Evolutionary conservation across 2,113 vertebrate genomes (phyloP).

Genomic region (Natator depressus): DNA sequence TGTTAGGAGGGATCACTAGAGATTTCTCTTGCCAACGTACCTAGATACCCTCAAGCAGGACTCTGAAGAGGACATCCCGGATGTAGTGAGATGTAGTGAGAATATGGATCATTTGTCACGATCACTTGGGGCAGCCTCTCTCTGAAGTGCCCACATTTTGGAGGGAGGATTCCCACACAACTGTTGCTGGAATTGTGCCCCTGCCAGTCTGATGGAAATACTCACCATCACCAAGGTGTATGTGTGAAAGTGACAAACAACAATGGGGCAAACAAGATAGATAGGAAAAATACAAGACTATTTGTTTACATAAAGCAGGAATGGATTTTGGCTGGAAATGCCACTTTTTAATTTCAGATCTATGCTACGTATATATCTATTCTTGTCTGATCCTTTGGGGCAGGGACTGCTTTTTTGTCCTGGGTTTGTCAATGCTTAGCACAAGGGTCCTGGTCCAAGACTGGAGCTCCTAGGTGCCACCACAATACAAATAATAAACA

Average conservation of each 20-base stretch:
- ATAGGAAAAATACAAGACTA: not conserved
- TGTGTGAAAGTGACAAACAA: not conserved
- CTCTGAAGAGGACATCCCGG: not conserved
- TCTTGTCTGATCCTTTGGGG: not conserved
- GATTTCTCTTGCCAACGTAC: not conserved
- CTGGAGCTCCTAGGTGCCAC: not conserved
- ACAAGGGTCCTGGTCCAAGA: too few species aligned
- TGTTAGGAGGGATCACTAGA: not conserved
- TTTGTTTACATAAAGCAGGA: not conserved
- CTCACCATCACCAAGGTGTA: not conserved
- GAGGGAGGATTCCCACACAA: not conserved
- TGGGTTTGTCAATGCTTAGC: not conserved
- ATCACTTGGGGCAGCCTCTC: not conserved
- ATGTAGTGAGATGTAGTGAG: not conserved
- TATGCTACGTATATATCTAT: not conserved
- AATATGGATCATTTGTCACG: not conserved
- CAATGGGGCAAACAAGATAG: not conserved
- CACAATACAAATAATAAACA: not conserved
- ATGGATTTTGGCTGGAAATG: not conserved
- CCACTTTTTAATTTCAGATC: not conserved
- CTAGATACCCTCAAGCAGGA: not conserved
- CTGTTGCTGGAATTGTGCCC: not conserved
- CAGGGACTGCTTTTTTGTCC: accelerated
- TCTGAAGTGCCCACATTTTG: not conserved
- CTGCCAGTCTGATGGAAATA: not conserved